These are phyloP conservation scores for Micromys minutus DNA, from an alignment of 2,113 vertebrate genomes.

Conservation along the genomic window DNA sequence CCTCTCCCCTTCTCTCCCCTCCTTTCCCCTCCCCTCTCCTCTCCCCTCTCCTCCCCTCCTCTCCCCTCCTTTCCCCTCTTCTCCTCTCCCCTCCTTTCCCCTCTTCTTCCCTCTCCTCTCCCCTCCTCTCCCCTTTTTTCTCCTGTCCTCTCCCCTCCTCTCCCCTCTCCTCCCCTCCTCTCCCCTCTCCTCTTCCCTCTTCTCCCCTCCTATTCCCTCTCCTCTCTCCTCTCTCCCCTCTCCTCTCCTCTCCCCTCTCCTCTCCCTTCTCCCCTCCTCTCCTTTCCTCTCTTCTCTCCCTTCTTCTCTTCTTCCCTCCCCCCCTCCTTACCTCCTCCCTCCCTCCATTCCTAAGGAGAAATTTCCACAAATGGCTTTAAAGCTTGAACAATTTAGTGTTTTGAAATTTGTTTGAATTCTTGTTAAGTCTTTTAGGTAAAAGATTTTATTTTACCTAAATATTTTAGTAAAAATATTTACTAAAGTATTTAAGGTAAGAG, in stretches of 20 bases:
- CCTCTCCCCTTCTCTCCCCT: not conserved
- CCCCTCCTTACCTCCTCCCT: accelerated
- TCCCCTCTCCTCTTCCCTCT: no score
- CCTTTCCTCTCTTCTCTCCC: accelerated
- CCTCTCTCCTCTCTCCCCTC: no score
- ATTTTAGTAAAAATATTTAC: no score
- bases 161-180: accelerated
- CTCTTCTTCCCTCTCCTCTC: accelerated
- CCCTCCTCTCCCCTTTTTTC: no score
- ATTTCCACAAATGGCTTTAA: not conserved
- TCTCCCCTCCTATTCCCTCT: accelerated
- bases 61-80: accelerated
- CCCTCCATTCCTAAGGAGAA: not conserved
- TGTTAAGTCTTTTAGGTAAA: not conserved
- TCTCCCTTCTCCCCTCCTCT: not conserved
- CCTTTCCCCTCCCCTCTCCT: accelerated
- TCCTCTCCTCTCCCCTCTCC: accelerated
- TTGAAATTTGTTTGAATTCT: not conserved
- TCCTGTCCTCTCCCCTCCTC: no score
- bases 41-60: no score
- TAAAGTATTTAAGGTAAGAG: not conserved
- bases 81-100: not conserved
- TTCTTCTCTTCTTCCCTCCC: accelerated
- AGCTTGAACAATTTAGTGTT: not conserved
- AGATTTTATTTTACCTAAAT: no score